These are phyloP conservation scores for Cervus canadensis DNA, from an alignment of 2,113 vertebrate genomes.

Conservation along the genomic window DNA sequence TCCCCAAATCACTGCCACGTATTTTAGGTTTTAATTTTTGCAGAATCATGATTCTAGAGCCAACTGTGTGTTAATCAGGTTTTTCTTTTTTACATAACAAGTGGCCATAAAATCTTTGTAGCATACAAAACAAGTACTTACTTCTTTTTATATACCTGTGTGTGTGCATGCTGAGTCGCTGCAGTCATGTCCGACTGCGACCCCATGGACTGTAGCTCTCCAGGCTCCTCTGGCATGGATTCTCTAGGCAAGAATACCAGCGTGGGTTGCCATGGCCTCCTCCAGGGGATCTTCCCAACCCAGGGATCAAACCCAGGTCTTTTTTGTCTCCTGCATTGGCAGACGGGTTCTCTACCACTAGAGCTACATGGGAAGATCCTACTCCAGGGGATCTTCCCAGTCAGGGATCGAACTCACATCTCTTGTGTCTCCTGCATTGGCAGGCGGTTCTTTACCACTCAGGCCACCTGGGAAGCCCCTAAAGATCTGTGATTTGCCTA, in stretches of 20 bases:
- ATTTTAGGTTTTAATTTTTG: slow-evolving; percentile 37
- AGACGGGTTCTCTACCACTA: background rate
- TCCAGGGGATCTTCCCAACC: background rate
- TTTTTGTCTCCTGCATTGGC: background rate
- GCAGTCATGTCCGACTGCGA: background rate
- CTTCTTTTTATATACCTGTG: slow-evolving; percentile 25
- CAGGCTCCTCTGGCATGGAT: background rate
- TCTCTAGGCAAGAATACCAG: background rate
- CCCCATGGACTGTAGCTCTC: background rate
- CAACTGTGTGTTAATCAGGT: slow-evolving; percentile 22
- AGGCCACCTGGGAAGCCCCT: background rate
- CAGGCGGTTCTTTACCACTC: background rate
- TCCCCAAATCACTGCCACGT: background rate
- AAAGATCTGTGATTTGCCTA: background rate
- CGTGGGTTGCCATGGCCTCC: background rate
- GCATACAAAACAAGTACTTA: background rate
- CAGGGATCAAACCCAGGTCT: background rate
- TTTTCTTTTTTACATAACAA: background rate
- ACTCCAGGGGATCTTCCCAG: no score
- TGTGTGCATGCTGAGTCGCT: background rate
- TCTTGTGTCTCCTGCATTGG: no score
- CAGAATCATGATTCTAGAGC: background rate
- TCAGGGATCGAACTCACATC: no score
- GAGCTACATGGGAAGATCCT: no score
- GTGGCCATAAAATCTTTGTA: background rate